Conservation (phyloP, 2,888 invertebrate species). For the Arrhopalites spinosus region DNA sequence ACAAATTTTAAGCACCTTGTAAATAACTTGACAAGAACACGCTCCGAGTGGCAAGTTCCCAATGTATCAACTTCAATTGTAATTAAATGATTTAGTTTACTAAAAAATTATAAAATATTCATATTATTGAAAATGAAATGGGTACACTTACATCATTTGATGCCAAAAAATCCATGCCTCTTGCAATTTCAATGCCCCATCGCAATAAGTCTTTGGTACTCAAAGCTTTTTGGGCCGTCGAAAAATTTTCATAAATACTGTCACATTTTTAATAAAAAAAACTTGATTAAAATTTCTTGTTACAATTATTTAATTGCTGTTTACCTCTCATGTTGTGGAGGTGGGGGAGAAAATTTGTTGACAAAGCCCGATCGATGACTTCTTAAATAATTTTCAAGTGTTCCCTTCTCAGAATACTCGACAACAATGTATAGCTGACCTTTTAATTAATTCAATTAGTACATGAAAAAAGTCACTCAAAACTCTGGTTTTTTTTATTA, state of each 20-base stretch:
- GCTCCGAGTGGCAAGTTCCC: conserved; percentile 29
- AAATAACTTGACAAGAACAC: conserved; percentile 12
- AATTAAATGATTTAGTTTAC: background rate
- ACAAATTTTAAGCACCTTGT: too few relatives aligned
- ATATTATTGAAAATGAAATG: background rate
- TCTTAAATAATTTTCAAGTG: conserved; percentile 23
- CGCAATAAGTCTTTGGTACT: conserved; percentile 24
- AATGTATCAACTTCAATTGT: conserved; percentile 17
- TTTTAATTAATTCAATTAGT: too few relatives aligned
- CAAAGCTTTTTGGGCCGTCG: conserved; percentile 5
- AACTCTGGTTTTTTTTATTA: too few relatives aligned
- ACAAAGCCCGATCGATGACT: conserved; percentile 24
- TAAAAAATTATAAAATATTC: background rate
- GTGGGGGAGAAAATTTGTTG: conserved; percentile 13
- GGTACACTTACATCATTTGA: conserved; percentile 7
- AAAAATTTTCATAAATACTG: conserved; percentile 22
- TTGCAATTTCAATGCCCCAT: conserved; percentile 26
- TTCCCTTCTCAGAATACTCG: conserved; percentile 28
- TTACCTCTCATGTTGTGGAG: background rate
- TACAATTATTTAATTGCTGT: too few relatives aligned
- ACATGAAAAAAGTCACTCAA: too few relatives aligned
- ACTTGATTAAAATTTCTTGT: background rate
- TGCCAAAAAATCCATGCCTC: conserved; percentile 24
- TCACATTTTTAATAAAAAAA: conserved; percentile 3
- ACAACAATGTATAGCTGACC: conserved; percentile 26